Conservation (phyloP, 2,113 vertebrate genomes). For the Sphyrna mokarran region DNA sequence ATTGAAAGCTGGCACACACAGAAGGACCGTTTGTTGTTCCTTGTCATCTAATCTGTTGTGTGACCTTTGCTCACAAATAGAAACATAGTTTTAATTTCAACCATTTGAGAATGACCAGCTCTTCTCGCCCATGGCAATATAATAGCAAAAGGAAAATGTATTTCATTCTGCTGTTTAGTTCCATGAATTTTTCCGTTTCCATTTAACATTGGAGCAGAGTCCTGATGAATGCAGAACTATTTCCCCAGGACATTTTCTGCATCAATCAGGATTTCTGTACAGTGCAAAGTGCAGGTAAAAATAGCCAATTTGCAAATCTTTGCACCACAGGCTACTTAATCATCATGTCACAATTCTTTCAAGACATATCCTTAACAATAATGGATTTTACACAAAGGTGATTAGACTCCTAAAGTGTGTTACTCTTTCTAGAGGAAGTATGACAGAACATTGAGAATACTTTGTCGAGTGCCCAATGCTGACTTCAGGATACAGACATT, state of each 20-base stretch:
- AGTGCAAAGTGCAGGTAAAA: constrained; percentile 15
- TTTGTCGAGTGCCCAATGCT: not conserved
- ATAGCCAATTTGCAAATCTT: constrained; percentile 30
- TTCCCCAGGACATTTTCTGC: not conserved
- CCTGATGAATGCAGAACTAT: not conserved
- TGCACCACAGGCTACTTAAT: not conserved
- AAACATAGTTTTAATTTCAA: not conserved
- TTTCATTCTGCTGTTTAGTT: not conserved
- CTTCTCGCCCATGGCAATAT: not conserved
- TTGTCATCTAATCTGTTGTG: not conserved
- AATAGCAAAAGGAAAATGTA: not conserved
- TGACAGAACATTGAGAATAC: not conserved
- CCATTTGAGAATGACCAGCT: not conserved
- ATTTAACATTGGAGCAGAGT: not conserved
- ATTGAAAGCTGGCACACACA: not conserved
- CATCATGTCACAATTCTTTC: constrained; percentile 28
- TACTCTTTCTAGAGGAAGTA: not conserved
- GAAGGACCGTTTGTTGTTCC: not conserved
- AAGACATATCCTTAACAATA: not conserved
- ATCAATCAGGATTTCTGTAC: constrained; percentile 2
- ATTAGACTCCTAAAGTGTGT: constrained; percentile 13
- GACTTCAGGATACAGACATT: not conserved
- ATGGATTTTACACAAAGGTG: constrained; percentile 26
- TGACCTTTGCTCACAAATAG: not conserved
- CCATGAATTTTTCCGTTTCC: not conserved